phyloP scores from a whole-genome alignment of 2,113 vertebrate genomes.

The Tragelaphus imberbis region DNA sequence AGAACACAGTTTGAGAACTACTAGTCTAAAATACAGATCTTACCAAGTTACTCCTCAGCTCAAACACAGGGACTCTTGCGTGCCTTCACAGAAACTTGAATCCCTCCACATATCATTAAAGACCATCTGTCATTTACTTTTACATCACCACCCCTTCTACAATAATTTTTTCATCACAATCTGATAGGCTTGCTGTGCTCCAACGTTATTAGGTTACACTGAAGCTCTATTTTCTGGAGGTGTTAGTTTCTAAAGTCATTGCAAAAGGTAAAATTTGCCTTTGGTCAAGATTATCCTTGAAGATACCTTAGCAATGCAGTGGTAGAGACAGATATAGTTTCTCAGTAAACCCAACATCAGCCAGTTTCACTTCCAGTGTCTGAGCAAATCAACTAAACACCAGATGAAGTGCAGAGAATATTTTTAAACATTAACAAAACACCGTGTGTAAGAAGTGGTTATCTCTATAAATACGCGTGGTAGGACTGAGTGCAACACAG shows the following conservation, averaged over 20 bases:
- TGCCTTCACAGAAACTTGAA: slow-evolving; percentile 1
- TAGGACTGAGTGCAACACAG: background rate
- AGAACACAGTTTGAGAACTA: background rate
- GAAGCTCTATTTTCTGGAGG: background rate
- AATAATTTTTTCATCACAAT: background rate
- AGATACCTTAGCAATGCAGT: background rate
- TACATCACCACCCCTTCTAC: background rate
- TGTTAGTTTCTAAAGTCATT: background rate
- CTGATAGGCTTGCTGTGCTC: background rate
- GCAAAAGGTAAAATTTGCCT: background rate
- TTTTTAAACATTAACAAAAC: background rate
- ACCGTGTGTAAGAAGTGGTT: background rate
- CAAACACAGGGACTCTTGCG: background rate
- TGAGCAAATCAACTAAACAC: background rate
- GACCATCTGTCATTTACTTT: background rate
- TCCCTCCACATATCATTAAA: background rate
- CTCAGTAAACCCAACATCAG: background rate
- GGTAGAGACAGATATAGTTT: background rate
- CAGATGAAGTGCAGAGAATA: background rate
- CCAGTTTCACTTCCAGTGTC: background rate
- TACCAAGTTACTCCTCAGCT: background rate
- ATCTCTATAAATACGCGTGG: background rate
- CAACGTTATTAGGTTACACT: background rate
- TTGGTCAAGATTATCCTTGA: background rate
- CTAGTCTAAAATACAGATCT: background rate